Evolutionary conservation across 2,797 vertebrate species (phyloP).

Genomic region (Iguana delicatissima): DNA sequence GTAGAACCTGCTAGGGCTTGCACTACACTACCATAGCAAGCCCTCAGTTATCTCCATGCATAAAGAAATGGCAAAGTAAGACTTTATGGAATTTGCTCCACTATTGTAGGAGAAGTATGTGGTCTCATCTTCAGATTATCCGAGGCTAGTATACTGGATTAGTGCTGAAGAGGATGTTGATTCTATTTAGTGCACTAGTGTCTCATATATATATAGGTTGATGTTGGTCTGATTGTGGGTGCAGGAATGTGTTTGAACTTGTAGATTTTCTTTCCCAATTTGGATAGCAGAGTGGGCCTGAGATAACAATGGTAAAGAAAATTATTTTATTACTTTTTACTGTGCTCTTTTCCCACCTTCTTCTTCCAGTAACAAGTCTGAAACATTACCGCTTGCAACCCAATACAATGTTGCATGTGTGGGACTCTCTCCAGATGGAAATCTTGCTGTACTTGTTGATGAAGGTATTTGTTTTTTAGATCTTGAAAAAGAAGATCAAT

Average conservation of each 20-base stretch:
- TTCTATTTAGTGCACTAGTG: background rate
- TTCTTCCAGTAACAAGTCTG: slow-evolving; percentile 90
- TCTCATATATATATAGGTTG: background rate
- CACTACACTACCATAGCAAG: no score
- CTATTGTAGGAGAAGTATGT: background rate
- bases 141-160: no score
- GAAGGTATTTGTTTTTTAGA: slow-evolving; percentile 84
- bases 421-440: slow-evolving; percentile 92
- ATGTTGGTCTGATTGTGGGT: background rate
- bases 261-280: background rate
- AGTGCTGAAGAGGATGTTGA: no score
- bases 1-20: no score
- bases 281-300: background rate
- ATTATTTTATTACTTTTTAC: background rate
- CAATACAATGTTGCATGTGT: slow-evolving; percentile 91
- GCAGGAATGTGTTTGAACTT: background rate
- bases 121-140: background rate
- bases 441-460: slow-evolving; percentile 90
- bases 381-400: slow-evolving; percentile 89
- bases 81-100: no score
- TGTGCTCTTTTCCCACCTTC: background rate
- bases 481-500: background rate
- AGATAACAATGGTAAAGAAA: background rate
- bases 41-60: no score
- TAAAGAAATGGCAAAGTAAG: no score